A percentile compares a stretch with the other conserved stretches of the same genome.
Conservation (phyloP, 2,888 invertebrate species). For the Ypsolopha sequella region DNA sequence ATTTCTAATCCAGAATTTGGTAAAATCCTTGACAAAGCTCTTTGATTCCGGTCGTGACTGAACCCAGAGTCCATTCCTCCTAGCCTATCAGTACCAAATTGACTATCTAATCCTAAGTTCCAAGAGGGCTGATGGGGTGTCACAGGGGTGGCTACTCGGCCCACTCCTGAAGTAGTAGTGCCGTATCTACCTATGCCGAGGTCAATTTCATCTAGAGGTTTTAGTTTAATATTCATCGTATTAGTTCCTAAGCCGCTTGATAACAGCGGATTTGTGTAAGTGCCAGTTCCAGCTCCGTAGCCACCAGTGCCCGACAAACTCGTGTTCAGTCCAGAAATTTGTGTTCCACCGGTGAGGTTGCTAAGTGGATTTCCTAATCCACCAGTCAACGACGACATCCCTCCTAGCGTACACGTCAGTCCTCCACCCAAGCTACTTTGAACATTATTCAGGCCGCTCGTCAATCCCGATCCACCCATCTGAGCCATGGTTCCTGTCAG, state of each 20-base stretch:
- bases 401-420: conserved; percentile 48
- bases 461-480: conserved; percentile 45
- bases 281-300: conserved; percentile 49
- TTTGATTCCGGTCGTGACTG: conserved; percentile 71
- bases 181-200: conserved; percentile 73
- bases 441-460: conserved; percentile 54
- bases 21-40: conserved; percentile 67
- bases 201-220: conserved; percentile 80
- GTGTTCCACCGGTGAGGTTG: conserved; percentile 49
- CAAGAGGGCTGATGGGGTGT: conserved; percentile 73
- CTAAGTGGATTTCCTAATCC: conserved; percentile 52
- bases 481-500: conserved; percentile 59
- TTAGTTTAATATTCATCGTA: conserved; percentile 75
- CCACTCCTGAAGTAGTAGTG: conserved; percentile 45
- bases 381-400: conserved; percentile 50
- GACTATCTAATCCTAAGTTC: conserved; percentile 73
- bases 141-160: conserved; percentile 73
- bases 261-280: conserved; percentile 76
- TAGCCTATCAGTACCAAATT: conserved; percentile 71
- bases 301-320: conserved; percentile 44
- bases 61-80: conserved; percentile 66
- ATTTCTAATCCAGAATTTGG: conserved; percentile 58
- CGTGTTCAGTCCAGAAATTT: conserved; percentile 52
- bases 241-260: conserved; percentile 69
- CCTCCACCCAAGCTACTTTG: conserved; percentile 56